phyloP scores from a whole-genome alignment of 35 echinoderm and acorn worm genomes.

The Holothuria glaberrima region DNA sequence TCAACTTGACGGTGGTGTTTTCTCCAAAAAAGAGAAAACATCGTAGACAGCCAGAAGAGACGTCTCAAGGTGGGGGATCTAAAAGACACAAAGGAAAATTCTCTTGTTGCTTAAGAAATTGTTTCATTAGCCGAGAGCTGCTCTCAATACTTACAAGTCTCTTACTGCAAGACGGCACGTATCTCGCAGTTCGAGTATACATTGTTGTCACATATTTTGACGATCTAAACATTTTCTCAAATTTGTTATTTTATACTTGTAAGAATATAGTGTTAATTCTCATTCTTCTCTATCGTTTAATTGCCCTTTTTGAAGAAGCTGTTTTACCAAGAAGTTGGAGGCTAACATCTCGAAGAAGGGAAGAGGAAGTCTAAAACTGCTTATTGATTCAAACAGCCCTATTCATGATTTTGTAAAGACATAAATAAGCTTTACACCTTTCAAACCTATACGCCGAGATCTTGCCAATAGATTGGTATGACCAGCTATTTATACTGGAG shows the following conservation, averaged over 20 bases:
- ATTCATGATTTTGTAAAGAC: no score
- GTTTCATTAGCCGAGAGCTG: not conserved
- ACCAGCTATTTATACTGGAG: no score
- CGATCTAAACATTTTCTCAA: not conserved
- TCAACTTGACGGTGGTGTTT: conserved; percentile 68
- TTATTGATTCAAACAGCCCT: no score
- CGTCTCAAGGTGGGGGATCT: not conserved
- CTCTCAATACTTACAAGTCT: conserved; percentile 18
- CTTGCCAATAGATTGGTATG: no score
- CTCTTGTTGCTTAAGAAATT: not conserved
- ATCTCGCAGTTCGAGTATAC: conserved; percentile 31
- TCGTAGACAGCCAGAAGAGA: not conserved
- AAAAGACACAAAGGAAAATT: no score
- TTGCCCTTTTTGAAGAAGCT: conserved; percentile 15
- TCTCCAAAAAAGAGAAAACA: not conserved
- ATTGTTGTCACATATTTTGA: not conserved
- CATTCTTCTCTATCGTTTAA: not conserved
- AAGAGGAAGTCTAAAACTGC: no score
- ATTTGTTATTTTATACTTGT: conserved; percentile 26
- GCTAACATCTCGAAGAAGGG: no score
- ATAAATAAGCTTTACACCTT: no score
- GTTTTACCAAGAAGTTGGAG: not conserved
- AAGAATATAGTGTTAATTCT: conserved; percentile 5
- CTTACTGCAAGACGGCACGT: not conserved
- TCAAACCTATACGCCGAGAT: no score